Conservation (phyloP, 2,797 vertebrate species). For the Cygnus olor region DNA sequence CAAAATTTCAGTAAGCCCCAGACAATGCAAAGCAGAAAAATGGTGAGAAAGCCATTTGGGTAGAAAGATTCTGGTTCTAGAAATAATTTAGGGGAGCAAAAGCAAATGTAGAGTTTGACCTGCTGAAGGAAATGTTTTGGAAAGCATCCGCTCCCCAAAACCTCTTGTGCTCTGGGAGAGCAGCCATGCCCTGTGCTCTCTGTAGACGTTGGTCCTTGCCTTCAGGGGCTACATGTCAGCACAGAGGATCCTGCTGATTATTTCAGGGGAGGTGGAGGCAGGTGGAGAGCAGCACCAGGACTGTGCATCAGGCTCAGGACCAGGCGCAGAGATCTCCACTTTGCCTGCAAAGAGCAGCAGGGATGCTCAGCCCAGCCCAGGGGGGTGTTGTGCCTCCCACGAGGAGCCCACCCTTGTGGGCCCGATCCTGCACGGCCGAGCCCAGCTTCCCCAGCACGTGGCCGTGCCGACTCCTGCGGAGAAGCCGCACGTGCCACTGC, state of each 20-base stretch:
- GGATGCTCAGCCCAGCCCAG: neutral
- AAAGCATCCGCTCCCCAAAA: neutral
- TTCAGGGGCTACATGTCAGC: fast-evolving
- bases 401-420: too few species aligned
- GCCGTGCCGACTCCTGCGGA: fast-evolving
- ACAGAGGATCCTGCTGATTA: neutral
- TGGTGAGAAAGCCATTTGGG: neutral
- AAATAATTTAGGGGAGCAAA: neutral
- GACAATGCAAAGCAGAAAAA: neutral
- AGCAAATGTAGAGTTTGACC: neutral
- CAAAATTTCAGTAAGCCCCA: neutral
- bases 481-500: neutral
- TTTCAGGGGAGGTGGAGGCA: neutral
- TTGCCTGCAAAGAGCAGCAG: too few species aligned
- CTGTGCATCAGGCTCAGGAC: fast-evolving
- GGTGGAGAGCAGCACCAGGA: neutral
- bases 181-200: neutral
- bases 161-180: neutral
- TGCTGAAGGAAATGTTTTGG: neutral
- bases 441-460: neutral
- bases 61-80: neutral
- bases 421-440: fast-evolving
- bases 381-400: fast-evolving
- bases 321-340: fast-evolving
- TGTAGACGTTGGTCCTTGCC: neutral